These are phyloP conservation scores for Urocolius indicus DNA, from an alignment of 2,113 vertebrate species.

Conservation along the genomic window DNA sequence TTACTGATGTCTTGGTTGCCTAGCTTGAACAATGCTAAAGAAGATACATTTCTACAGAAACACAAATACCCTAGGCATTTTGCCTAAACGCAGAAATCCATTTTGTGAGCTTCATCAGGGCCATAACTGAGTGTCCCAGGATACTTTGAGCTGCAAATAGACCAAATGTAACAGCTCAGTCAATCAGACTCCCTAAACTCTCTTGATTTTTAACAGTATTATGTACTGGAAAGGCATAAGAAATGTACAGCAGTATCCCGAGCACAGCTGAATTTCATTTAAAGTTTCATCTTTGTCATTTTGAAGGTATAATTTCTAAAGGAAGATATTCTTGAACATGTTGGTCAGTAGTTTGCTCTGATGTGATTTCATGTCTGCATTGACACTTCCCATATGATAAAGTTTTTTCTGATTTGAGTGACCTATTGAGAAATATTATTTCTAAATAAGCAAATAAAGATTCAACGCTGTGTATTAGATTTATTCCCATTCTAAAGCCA, in stretches of 20 bases:
- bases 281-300: not conserved
- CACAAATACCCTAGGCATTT: not conserved
- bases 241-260: not conserved
- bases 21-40: not conserved
- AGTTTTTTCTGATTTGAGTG: not conserved
- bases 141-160: not conserved
- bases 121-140: not conserved
- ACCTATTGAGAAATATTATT: accelerated
- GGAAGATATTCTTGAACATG: not conserved
- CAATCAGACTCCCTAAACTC: not conserved
- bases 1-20: not conserved
- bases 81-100: not conserved
- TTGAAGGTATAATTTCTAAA: not conserved
- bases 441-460: not conserved
- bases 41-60: not conserved
- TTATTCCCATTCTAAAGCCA: not conserved
- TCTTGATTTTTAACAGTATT: not conserved
- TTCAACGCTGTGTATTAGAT: not conserved
- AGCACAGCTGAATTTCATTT: not conserved
- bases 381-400: not conserved
- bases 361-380: accelerated
- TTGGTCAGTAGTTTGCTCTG: not conserved
- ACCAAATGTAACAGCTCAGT: not conserved
- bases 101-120: not conserved
- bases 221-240: not conserved